Evolutionary conservation across 2,888 invertebrate species (phyloP).

Genomic region (Bimastos eiseni): DNA sequence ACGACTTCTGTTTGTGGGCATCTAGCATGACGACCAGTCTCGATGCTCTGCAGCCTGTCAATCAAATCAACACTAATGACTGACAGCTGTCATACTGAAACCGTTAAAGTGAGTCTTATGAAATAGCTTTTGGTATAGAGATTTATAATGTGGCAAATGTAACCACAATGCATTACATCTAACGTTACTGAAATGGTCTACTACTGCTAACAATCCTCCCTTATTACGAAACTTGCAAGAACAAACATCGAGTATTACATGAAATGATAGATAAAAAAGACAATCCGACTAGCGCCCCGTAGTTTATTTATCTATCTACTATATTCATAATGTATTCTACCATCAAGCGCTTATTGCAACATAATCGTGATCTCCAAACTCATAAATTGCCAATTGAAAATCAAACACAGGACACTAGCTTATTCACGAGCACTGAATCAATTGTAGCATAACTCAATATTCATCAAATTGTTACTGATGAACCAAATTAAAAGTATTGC

Average conservation of each 20-base stretch:
- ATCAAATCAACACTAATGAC: conserved; percentile 10
- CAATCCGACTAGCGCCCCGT: background rate
- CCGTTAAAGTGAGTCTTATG: background rate
- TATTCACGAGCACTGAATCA: too few species aligned
- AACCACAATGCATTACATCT: too few species aligned
- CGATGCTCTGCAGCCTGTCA: conserved; percentile 32
- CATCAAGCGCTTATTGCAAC: background rate
- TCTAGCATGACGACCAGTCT: conserved; percentile 29
- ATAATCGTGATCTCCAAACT: too few species aligned
- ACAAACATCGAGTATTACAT: background rate
- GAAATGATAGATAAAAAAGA: background rate
- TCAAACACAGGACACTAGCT: too few species aligned
- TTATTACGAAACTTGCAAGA: background rate
- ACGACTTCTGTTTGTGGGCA: conserved; percentile 19
- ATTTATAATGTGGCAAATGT: background rate
- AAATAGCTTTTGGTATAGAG: background rate
- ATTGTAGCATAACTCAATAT: background rate
- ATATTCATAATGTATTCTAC: background rate
- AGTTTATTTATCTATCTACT: background rate
- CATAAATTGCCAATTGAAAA: too few species aligned
- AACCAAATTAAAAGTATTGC: background rate
- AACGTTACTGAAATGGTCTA: background rate
- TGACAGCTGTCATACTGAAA: background rate
- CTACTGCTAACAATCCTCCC: background rate
- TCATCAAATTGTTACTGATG: background rate